A percentile compares a stretch with the other conserved stretches of the same genome.
These are phyloP conservation scores for Lepidurus packardi DNA, from an alignment of 1,140 invertebrate genomes.

Conservation along the genomic window DNA sequence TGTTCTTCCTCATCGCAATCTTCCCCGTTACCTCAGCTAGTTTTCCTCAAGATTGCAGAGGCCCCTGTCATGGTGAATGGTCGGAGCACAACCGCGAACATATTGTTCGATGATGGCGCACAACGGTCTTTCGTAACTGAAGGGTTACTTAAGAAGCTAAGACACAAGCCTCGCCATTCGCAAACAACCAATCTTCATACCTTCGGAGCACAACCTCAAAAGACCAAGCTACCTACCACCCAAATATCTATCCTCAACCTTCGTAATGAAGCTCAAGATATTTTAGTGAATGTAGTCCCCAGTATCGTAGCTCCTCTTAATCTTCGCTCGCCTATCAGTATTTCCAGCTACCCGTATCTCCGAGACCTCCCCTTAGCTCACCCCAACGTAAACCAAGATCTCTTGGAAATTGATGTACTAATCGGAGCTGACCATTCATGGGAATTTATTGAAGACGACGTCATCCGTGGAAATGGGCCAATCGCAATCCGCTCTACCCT, in stretches of 20 bases:
- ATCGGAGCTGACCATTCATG: constrained; percentile 28
- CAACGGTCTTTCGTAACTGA: constrained; percentile 26
- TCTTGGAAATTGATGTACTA: neutral
- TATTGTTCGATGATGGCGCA: constrained; percentile 32
- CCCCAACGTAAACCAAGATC: no score
- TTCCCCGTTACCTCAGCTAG: neutral
- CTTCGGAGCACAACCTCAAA: neutral
- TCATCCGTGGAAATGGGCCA: constrained; percentile 23
- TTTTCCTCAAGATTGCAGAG: constrained; percentile 27
- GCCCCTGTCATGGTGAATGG: neutral
- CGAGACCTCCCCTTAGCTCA: no score
- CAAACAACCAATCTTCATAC: neutral
- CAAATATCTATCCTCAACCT: neutral
- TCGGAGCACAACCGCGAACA: neutral
- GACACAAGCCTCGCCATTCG: neutral
- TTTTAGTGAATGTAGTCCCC: no score
- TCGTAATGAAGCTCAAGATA: neutral
- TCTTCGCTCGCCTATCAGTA: no score
- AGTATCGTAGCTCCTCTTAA: no score
- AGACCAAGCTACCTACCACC: neutral
- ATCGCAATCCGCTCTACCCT: neutral
- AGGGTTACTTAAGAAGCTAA: neutral
- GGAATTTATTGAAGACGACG: constrained; percentile 25
- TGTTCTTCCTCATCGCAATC: no score
- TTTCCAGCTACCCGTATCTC: no score